Evolutionary conservation across 2,888 invertebrate genomes (phyloP).

Genomic region (Zhuqinia jingwanae): DNA sequence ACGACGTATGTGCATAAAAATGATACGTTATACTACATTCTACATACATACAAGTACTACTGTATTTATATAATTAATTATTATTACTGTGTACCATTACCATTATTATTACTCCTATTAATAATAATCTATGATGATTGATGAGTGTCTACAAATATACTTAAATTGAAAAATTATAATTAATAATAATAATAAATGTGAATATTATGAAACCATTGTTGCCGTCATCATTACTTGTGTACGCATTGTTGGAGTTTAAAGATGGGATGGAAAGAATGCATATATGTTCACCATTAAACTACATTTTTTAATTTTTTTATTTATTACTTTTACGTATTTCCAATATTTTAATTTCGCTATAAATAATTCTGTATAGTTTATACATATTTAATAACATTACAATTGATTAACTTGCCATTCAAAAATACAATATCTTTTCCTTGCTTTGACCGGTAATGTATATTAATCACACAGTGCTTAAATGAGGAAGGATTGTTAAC

Average conservation of each 20-base stretch:
- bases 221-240: background rate
- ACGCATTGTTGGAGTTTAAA: background rate
- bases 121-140: no score
- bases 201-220: constrained; percentile 9
- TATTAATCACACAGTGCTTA: constrained; percentile 26
- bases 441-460: constrained; percentile 67
- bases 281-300: background rate
- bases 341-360: constrained; percentile 15
- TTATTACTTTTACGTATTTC: background rate
- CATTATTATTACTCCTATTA: constrained; percentile 25
- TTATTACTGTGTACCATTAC: constrained; percentile 10
- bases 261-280: background rate
- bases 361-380: background rate
- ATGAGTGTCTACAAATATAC: constrained; percentile 21
- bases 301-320: background rate
- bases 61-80: background rate
- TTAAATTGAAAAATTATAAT: no score
- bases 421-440: constrained; percentile 57
- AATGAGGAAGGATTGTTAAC: constrained; percentile 9
- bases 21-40: constrained; percentile 1
- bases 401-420: constrained; percentile 27
- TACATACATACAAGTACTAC: background rate
- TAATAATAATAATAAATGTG: constrained; percentile 17
- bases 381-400: constrained; percentile 23
- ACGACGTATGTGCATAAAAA: constrained; percentile 1